Base-by-base conservation (phyloP, 1,140 invertebrate species). In the Drosophila kanapiae region DNA sequence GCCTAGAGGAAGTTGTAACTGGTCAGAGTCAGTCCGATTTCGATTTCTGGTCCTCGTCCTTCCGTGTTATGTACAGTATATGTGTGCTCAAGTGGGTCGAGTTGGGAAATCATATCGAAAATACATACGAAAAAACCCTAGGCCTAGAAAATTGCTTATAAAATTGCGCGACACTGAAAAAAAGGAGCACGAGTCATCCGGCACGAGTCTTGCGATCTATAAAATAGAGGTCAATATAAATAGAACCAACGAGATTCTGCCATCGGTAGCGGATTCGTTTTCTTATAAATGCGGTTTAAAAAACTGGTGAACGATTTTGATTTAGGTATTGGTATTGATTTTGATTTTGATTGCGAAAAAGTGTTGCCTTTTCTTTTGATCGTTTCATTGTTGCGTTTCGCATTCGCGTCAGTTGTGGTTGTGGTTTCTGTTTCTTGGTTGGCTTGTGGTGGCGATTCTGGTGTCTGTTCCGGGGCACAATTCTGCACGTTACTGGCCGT, bases 391-490 rank as follows among this genome's bases (percentile, higher is more conserved):
- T 87, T 86, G 79, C 80, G 82, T 76, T 82, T 80, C 61, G 72
- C 67, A 69, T 79, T 82, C 59, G 65, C 72, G 76, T 80, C 54
- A 59, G 63, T 84, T 80, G 35, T 60, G 37, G 37, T 67, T 68
- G 47, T 51, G 63, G 29, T 75, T 74, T 75, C 59, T 54, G 63
- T 80, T 61, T 79, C 54, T 60, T 71, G 69, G 69, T 78, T 53
- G 27, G 43, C 69, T 60, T 74, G 48, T 63, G 45, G 47, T 74
- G 49, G 47, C 38, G 57, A 62, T 65, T 43, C 62, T 65, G 51
- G 40, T 78, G 58, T 82, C 72, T 69, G 68, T 92, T 92, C 87
- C 87, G 91, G 78, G 90, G 90, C 91, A 91, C 91, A 92, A 92
- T 92, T 92, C 91, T 92, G 91, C 49, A 84, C 91, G 85, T 90